Conservation (phyloP, 2,797 vertebrate species). For the Melanotaenia trifasciata region DNA sequence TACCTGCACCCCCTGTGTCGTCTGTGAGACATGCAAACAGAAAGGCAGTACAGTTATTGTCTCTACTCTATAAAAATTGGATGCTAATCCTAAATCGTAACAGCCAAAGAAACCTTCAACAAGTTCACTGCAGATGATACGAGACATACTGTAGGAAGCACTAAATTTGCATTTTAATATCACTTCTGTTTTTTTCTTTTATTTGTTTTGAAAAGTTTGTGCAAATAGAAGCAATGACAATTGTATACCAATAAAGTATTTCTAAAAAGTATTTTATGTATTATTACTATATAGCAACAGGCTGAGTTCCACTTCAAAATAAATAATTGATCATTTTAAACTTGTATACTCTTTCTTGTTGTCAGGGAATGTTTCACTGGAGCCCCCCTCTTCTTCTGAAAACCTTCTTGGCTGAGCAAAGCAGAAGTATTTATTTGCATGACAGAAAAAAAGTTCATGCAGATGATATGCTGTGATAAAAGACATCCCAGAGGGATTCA, state of each 20-base stretch:
- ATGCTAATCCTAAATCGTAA: conserved; percentile 8
- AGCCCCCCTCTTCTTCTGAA: accelerated
- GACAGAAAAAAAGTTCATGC: conserved; percentile 44
- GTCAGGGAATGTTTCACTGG: not conserved
- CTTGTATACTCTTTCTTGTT: not conserved
- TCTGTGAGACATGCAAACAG: conserved; percentile 66
- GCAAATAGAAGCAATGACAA: not conserved
- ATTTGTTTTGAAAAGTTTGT: too few relatives aligned
- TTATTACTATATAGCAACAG: too few relatives aligned
- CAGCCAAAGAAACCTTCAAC: conserved; percentile 17
- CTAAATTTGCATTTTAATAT: too few relatives aligned
- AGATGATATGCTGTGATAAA: conserved; percentile 44
- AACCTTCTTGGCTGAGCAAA: conserved; percentile 27
- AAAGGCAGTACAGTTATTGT: not conserved
- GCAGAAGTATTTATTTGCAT: conserved; percentile 61
- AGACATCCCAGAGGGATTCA: conserved; percentile 13
- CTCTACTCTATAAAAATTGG: not conserved
- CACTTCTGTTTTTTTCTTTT: too few relatives aligned
- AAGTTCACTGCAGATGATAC: not conserved
- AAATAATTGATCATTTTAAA: not conserved
- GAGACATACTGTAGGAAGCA: not conserved
- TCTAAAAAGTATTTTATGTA: too few relatives aligned
- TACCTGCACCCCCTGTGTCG: conserved; percentile 85
- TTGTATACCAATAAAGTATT: not conserved
- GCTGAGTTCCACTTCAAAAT: not conserved